Base-by-base conservation (phyloP, 2,888 invertebrate genomes). In the Camptogramma bilineatum region DNA sequence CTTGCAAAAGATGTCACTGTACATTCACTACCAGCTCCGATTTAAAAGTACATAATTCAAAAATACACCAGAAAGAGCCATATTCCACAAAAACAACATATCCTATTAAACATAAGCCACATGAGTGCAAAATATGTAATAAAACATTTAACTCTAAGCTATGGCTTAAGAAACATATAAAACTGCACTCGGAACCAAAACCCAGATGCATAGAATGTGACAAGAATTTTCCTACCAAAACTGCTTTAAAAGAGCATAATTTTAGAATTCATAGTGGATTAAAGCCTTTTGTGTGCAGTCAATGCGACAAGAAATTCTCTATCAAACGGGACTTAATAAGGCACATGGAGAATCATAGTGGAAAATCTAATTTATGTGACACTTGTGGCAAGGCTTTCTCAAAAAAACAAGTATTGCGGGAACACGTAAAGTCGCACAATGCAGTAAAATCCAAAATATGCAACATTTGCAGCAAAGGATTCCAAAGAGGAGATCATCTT, bases 61-160 rank as follows among this genome's bases (percentile, higher is more conserved):
- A 7, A 44, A 44, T 13, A 5, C 44, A 44, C 17, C 44, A 16
- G 0, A 16, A 44, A 44, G 44, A 44, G 1, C 44, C 44, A 16
- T 44, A 44, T n/a, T 42, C 5, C 1, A 5, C 13, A 17, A 44
- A 7, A 1, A 28, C 4, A 3, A 7, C n/a, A n/a, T n/a, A n/a
- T n/a, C n/a, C n/a, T n/a, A n/a, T n/a, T n/a, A n/a, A n/a, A n/a
- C n/a, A n/a, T n/a, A n/a, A n/a, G n/a, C n/a, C n/a, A 8, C 7
- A 1, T 28, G 46, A 46, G n/a, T 55, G 55, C 18, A 46, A 31
- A 3, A 17, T 46, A 13, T 55, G 55, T n/a, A 31, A 18, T n/a
- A 55, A 47, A 47, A 9, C 18, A 1, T 55, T 55, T 31, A 18
- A 19, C 28, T 55, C 55, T 31, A 55, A 47, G 28, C 28, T 31